These are phyloP conservation scores for Larimichthys crocea DNA, from an alignment of 2,113 vertebrate species.

Conservation along the genomic window DNA sequence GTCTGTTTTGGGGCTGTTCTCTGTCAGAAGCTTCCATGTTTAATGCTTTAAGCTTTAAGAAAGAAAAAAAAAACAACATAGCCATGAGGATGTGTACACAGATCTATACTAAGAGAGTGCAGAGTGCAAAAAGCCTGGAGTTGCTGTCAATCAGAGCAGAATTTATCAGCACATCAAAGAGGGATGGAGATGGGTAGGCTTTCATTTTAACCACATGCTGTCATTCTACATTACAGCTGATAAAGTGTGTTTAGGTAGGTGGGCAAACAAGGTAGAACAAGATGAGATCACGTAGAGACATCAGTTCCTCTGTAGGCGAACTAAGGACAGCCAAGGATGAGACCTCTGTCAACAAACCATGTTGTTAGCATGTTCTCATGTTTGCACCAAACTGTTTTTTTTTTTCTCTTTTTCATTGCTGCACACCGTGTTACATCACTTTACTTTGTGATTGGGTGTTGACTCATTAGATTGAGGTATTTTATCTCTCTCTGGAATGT, in stretches of 20 bases:
- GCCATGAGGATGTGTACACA: constrained; percentile 33
- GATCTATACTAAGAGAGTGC: constrained; percentile 40
- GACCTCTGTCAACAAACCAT: background rate
- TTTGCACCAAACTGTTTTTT: background rate
- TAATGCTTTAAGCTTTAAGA: constrained; percentile 35
- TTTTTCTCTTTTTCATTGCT: background rate
- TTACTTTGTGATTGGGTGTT: constrained; percentile 14
- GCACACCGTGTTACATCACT: background rate
- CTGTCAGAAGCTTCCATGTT: constrained; percentile 40
- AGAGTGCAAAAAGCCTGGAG: constrained; percentile 61
- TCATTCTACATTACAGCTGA: constrained; percentile 68
- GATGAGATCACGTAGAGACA: constrained; percentile 60
- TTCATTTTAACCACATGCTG: constrained; percentile 77
- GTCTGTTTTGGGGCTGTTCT: constrained; percentile 25
- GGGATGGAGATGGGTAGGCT: constrained; percentile 57
- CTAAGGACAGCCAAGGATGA: constrained; percentile 33
- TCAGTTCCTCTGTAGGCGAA: constrained; percentile 8
- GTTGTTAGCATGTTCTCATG: constrained; percentile 4
- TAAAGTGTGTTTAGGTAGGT: constrained; percentile 62
- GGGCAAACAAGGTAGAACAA: constrained; percentile 60
- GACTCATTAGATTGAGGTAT: background rate
- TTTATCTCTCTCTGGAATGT: background rate
- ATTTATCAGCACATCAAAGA: constrained; percentile 69
- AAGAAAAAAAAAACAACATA: background rate
- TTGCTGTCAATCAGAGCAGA: constrained; percentile 69